Evolutionary conservation across 1,140 invertebrate species (phyloP).

Genomic region (Sycophila sp.): DNA sequence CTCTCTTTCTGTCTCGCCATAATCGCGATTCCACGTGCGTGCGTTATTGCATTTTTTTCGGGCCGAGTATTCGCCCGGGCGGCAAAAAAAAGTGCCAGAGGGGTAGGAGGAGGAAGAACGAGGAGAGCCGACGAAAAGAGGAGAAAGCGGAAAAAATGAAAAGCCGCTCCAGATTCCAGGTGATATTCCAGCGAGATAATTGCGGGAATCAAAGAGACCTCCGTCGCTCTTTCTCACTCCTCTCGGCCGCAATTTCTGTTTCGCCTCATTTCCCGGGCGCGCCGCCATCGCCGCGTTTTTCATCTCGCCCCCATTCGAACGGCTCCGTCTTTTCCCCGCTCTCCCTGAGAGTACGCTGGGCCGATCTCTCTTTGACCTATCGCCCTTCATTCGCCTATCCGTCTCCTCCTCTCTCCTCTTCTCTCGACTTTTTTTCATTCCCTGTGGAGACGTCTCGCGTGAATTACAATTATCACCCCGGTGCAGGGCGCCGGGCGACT

Average conservation of each 20-base stretch:
- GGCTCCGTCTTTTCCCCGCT: background rate
- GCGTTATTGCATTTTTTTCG: no score
- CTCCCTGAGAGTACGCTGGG: background rate
- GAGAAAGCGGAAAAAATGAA: conserved; percentile 11
- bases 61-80: no score
- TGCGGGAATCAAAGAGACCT: conserved; percentile 23
- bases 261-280: conserved; percentile 24
- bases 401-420: background rate
- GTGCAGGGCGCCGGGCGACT: no score
- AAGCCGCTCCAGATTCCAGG: conserved; percentile 5
- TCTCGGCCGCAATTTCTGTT: conserved; percentile 23
- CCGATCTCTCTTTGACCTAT: conserved; percentile 5
- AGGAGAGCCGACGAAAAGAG: no score
- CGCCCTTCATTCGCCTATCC: background rate
- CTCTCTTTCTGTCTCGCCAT: no score
- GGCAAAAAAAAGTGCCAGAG: no score
- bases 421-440: no score
- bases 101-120: conserved; percentile 21
- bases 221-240: background rate
- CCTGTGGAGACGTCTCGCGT: background rate
- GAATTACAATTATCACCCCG: conserved; percentile 4
- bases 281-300: background rate
- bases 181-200: conserved; percentile 29
- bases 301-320: background rate
- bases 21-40: no score